Percentiles rank a stretch among this genome's conserved stretches.
phyloP scores from a whole-genome alignment of 1,140 invertebrate genomes.

The Pogonomyrmex barbatus region DNA sequence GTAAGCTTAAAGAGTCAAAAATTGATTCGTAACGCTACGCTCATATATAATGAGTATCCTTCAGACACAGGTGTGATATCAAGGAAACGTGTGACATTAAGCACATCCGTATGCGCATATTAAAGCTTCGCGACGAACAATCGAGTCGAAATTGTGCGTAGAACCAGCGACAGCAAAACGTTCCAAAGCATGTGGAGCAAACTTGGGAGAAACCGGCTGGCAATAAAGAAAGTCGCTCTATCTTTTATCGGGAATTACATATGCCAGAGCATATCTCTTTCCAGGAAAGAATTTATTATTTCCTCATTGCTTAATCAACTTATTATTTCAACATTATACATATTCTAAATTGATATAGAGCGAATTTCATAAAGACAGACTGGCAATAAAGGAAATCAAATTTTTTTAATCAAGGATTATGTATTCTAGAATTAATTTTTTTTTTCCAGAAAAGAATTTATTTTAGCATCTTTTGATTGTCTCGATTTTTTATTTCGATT shows the following conservation, averaged over 20 bases:
- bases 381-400: background rate
- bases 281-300: background rate
- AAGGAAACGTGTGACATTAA: constrained; percentile 30
- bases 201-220: background rate
- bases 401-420: background rate
- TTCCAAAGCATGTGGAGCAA: background rate
- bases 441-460: background rate
- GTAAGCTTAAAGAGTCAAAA: background rate
- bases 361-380: background rate
- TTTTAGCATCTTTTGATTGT: background rate
- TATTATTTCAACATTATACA: no score
- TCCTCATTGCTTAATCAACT: no score
- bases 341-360: no score
- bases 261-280: background rate
- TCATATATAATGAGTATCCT: constrained; percentile 18
- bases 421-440: background rate
- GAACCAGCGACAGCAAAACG: background rate
- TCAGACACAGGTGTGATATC: constrained; percentile 16
- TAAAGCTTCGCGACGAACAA: constrained; percentile 25
- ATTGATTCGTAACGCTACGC: background rate
- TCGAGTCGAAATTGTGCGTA: background rate
- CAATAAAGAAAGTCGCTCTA: background rate
- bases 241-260: background rate
- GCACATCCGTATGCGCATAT: constrained; percentile 18
- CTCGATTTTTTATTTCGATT: background rate